These are phyloP conservation scores for Romanomermis culicivorax DNA, from an alignment of 2,888 invertebrate genomes.

Conservation along the genomic window DNA sequence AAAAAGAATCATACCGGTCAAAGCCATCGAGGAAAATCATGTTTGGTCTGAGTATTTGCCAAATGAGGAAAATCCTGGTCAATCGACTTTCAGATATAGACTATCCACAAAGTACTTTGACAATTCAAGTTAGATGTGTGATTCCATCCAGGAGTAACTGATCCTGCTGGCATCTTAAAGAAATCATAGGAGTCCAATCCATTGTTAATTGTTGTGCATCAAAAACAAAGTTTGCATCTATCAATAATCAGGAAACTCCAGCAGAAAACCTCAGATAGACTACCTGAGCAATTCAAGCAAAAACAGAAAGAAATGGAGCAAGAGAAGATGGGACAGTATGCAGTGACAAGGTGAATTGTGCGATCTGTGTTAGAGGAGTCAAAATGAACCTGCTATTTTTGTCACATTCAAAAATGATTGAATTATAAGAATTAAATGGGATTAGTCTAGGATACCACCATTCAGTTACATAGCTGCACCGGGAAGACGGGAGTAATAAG, in stretches of 20 bases:
- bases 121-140: background rate
- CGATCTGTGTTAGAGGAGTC: background rate
- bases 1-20: background rate
- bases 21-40: background rate
- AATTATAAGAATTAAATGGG: background rate
- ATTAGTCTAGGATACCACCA: background rate
- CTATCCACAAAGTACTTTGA: background rate
- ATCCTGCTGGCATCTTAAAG: background rate
- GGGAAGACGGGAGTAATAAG: background rate
- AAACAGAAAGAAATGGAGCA: background rate
- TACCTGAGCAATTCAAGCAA: background rate
- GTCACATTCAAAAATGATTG: background rate
- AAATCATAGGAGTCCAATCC: background rate
- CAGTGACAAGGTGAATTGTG: background rate
- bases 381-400: background rate
- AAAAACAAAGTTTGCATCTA: background rate
- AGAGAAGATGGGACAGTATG: background rate
- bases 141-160: background rate
- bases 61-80: background rate
- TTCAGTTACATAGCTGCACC: background rate
- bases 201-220: no score
- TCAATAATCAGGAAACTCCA: background rate
- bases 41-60: background rate
- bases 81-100: background rate
- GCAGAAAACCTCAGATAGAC: background rate